These are phyloP conservation scores for Calliphora vomitoria DNA, from an alignment of 2,888 invertebrate genomes.

Conservation along the genomic window DNA sequence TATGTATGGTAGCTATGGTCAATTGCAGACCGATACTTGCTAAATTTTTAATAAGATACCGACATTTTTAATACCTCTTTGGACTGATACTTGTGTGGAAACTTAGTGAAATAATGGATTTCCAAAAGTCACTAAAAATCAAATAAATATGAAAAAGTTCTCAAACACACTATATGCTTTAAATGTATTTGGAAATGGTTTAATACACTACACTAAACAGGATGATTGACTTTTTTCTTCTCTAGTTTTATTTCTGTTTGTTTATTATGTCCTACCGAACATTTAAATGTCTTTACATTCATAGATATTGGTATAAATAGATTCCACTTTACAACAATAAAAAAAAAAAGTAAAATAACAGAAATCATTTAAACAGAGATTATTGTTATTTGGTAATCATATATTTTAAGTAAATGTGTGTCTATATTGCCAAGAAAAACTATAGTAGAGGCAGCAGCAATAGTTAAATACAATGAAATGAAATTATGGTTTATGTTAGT, in stretches of 20 bases:
- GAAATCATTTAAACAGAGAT: slow-evolving; percentile 54
- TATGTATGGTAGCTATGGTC: too few species aligned
- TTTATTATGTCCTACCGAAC: background rate
- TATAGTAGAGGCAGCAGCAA: too few species aligned
- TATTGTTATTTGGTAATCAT: slow-evolving; percentile 57
- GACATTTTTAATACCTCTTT: too few species aligned
- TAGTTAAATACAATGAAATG: slow-evolving; percentile 51
- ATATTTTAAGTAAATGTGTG: slow-evolving; percentile 11
- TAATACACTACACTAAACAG: slow-evolving; percentile 3
- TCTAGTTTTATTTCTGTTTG: background rate
- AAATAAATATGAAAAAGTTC: too few species aligned
- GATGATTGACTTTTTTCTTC: background rate
- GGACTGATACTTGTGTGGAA: too few species aligned
- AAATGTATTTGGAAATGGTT: background rate
- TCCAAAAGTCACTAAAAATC: too few species aligned
- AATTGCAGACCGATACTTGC: too few species aligned
- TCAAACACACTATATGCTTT: too few species aligned
- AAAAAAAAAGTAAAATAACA: slow-evolving; percentile 6
- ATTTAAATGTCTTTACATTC: background rate
- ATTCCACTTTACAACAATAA: background rate
- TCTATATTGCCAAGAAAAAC: background rate
- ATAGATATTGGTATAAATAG: background rate
- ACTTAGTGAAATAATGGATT: too few species aligned
- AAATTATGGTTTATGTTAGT: slow-evolving; percentile 53
- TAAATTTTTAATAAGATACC: too few species aligned